Base-by-base conservation (phyloP, 2,797 vertebrate genomes). In the Jordanella pulchra region DNA sequence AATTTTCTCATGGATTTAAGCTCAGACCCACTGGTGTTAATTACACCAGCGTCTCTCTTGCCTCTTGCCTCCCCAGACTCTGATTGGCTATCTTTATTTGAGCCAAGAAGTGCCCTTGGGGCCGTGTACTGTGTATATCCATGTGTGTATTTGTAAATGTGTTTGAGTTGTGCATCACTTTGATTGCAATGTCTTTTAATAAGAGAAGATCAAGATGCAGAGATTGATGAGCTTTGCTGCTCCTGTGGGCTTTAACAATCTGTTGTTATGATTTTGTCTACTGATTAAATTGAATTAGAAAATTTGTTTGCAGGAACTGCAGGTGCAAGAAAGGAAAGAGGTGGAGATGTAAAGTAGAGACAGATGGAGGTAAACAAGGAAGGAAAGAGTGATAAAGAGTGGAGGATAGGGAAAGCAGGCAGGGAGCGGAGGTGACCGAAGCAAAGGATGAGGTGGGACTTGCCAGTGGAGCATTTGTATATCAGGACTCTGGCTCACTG, bases 381-480 rank as follows among this genome's bases (percentile, higher is more conserved):
- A 39, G 60, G 51, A 28, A 71, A 45, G 42, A 54, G 45, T 69
- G 77, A 65, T 11, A 70, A 58, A 67, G 60, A 73, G 66, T 0
- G 27, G 72, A 69, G 78, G 71, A 64, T 0, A 23, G 63, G 81
- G n/a, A 71, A 74, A 64, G 79, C 73, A 75, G 77, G 85, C 72
- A 68, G 86, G 85, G 86, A 86, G 85, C 71, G 76, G 89, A 89
- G 87, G 77, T 85, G 83, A 90, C 82, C 80, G 60, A 75, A 84
- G 86, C 83, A 71, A 75, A 66, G 86, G 87, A 89, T 88, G 81
- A 88, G 81, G 86, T 72, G 79, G 91, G 86, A 89, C 78, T 63
- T 87, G 82, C 75, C 79, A 80, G 87, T 72, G 81, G 81, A 90
- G 88, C 83, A 56, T 85, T 84, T 74, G 79, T 91, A 92, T 89